Evolutionary conservation across 2,113 vertebrate species (phyloP).

Genomic region (Oxyruncus cristatus): DNA sequence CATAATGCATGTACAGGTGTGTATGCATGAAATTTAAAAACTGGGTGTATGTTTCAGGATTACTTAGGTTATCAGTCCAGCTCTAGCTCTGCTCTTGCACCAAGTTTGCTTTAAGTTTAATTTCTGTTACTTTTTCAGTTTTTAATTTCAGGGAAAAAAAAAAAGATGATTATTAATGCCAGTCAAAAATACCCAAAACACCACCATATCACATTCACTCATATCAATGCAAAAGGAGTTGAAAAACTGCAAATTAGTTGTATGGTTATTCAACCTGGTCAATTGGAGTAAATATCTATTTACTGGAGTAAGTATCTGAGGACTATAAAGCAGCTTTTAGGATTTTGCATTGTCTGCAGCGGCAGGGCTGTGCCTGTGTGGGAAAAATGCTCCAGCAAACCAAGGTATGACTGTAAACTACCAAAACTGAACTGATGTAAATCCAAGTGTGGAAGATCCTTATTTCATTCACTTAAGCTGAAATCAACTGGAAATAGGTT

Average conservation of each 20-base stretch:
- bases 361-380: background rate
- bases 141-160: background rate
- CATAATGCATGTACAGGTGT: background rate
- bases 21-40: background rate
- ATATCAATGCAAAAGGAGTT: background rate
- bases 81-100: background rate
- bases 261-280: background rate
- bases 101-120: background rate
- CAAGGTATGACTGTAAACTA: background rate
- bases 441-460: background rate
- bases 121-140: background rate
- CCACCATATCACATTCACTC: background rate
- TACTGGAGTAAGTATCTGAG: background rate
- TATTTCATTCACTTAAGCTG: background rate
- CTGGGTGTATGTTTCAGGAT: background rate
- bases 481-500: background rate
- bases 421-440: background rate
- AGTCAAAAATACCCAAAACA: background rate
- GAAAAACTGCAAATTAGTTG: background rate
- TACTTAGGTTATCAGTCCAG: background rate
- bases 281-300: background rate
- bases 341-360: background rate
- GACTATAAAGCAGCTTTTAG: background rate
- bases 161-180: background rate
- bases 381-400: background rate